phyloP scores from a whole-genome alignment of 1,140 invertebrate species.

The Nilaparvata lugens region DNA sequence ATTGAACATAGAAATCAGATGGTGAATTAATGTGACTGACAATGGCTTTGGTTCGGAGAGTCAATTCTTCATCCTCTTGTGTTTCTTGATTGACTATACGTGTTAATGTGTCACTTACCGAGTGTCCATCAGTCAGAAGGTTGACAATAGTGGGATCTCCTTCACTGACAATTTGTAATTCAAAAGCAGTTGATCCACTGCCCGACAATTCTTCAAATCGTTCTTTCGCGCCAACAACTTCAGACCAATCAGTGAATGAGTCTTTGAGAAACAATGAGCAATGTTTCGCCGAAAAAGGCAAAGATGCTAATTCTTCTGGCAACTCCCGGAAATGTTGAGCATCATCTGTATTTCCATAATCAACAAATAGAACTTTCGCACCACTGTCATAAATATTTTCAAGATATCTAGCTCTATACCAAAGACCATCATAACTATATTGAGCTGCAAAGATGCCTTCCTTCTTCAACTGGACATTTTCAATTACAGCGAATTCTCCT shows the following conservation, averaged over 20 bases:
- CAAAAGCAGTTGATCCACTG: constrained; percentile 5
- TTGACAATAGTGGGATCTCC: constrained; percentile 11
- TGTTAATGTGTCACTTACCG: neutral
- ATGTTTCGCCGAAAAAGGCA: constrained; percentile 3
- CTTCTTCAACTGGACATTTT: neutral
- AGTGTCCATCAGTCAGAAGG: neutral
- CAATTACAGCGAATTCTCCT: constrained; percentile 1
- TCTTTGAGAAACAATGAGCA: constrained; percentile 6
- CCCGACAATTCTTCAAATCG: constrained; percentile 4
- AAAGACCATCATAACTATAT: constrained; percentile 50
- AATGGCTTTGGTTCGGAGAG: constrained; percentile 2
- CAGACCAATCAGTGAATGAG: neutral
- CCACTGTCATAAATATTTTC: constrained; percentile 40
- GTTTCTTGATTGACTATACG: neutral
- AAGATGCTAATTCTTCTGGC: constrained; percentile 12
- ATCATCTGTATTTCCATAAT: constrained; percentile 45
- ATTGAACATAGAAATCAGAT: constrained; percentile 19
- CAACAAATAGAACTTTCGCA: constrained; percentile 45
- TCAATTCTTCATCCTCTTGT: neutral
- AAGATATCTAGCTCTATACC: constrained; percentile 56
- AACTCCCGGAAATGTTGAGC: constrained; percentile 24
- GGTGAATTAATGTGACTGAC: constrained; percentile 15
- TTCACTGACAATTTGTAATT: constrained; percentile 3
- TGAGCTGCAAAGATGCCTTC: constrained; percentile 51
- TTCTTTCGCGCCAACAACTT: constrained; percentile 1